A percentile compares a stretch with the other conserved stretches of the same genome.
Conservation (phyloP, 23 tunicate species). For the Halocynthia roretzi region DNA sequence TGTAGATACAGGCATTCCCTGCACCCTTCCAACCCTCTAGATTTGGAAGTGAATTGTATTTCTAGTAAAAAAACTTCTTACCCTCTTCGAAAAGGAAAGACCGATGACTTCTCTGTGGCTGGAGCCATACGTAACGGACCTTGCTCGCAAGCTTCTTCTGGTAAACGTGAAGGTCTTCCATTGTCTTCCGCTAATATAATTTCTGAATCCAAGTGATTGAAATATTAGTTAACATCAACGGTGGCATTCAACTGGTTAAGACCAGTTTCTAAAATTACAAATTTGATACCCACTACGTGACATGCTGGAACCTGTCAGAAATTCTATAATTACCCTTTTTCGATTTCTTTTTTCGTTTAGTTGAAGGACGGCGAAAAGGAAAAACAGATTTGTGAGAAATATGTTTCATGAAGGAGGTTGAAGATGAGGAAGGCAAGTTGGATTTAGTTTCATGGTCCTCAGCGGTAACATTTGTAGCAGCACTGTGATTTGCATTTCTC, state of each 20-base stretch:
- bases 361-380: conserved; percentile 34
- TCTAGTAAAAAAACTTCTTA: not conserved
- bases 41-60: not conserved
- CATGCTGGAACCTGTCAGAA: not conserved
- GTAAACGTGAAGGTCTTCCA: conserved; percentile 19
- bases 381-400: conserved; percentile 44
- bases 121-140: conserved; percentile 19
- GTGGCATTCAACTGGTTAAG: not conserved
- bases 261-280: no score
- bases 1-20: no score
- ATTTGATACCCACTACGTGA: not conserved
- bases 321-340: conserved; percentile 7
- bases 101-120: not conserved
- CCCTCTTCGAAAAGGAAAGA: conserved; percentile 3
- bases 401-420: conserved; percentile 42
- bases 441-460: not conserved
- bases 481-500: no score
- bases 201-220: not conserved
- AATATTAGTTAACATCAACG: not conserved
- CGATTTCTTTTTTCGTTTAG: conserved; percentile 27
- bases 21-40: no score
- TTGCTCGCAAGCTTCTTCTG: not conserved
- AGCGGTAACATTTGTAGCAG: no score
- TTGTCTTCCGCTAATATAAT: not conserved
- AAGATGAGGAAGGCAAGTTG: conserved; percentile 4